Base-by-base conservation (phyloP, 2,888 invertebrate genomes). In the Euzophera pinguis region DNA sequence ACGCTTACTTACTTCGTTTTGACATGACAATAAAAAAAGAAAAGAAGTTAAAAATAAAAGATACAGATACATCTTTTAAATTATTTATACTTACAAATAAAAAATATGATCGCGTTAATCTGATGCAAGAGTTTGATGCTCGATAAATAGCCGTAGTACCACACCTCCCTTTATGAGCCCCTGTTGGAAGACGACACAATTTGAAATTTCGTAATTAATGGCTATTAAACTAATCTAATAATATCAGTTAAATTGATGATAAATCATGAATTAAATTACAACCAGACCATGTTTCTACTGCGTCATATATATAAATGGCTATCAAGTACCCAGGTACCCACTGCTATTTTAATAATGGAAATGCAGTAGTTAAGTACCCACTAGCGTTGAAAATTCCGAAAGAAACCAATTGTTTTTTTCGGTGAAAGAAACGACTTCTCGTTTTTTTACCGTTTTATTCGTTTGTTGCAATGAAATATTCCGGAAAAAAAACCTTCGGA, bases 221-320 rank as follows among this genome's bases (percentile, higher is more conserved):
- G 38, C 29, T 37, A 49, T 49, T 49, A 39, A 39, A 50, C 34
- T 32, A 34, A 41, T 42, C 50, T 34, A 50, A 39, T 50, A 35
- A 41, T 42, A 39, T 10, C 13, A 39, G n/a, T 6, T 12, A 37
- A 7, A 37, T 17, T 49, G 48, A 38, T 16, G 5, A 47, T 50
- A 50, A 39, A 49, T 32, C 39, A 29, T n/a, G 4, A 29, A n/a
- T 32, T 32, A 32, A 32, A 10, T 32, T 32, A 32, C 32, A 32
- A 6, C 7, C 32, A 32, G 10, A 32, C 7, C 3, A 1, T 9
- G 32, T 7, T 43, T 9, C 13, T 27, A 12, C 13, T 27, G 12
- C 27, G n/a, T 43, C 27, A 43, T 27, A 43, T 27, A 17, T 22
- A 22, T n/a, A 3, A 43, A 43, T 27, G 27, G 42, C 13, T 27